These are phyloP conservation scores for Anhinga anhinga DNA, from an alignment of 2,113 vertebrate species.

Conservation along the genomic window DNA sequence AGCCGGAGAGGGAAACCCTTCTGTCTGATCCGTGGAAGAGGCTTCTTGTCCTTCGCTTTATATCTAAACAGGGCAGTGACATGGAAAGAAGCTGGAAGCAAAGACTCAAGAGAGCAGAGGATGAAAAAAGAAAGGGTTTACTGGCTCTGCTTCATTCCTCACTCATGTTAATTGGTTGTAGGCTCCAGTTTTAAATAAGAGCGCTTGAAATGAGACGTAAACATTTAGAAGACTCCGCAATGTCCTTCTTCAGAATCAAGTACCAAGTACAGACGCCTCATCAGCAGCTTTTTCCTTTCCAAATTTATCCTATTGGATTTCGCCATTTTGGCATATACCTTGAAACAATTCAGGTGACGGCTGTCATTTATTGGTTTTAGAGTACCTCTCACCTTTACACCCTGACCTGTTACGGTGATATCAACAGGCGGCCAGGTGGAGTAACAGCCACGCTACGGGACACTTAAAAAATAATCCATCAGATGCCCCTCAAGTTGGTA, in stretches of 20 bases:
- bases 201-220: background rate
- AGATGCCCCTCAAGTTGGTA: background rate
- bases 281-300: background rate
- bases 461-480: background rate
- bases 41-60: conserved; percentile 20
- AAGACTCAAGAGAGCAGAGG: conserved; percentile 34
- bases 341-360: background rate
- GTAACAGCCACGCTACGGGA: background rate
- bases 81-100: conserved; percentile 39
- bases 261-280: background rate
- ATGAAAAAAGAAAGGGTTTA: conserved; percentile 37
- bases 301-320: background rate
- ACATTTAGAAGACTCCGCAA: background rate
- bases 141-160: background rate
- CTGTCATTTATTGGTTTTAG: background rate
- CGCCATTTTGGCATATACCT: background rate
- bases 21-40: background rate
- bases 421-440: background rate
- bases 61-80: conserved; percentile 27
- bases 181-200: conserved; percentile 5
- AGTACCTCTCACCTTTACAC: background rate
- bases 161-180: conserved; percentile 16
- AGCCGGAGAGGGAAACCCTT: conserved; percentile 11
- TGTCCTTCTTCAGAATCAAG: background rate
- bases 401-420: rapidly evolving